Percentiles rank a stretch among this genome's conserved stretches.
phyloP scores from a whole-genome alignment of 2,797 vertebrate genomes.

The Diceros bicornis region DNA sequence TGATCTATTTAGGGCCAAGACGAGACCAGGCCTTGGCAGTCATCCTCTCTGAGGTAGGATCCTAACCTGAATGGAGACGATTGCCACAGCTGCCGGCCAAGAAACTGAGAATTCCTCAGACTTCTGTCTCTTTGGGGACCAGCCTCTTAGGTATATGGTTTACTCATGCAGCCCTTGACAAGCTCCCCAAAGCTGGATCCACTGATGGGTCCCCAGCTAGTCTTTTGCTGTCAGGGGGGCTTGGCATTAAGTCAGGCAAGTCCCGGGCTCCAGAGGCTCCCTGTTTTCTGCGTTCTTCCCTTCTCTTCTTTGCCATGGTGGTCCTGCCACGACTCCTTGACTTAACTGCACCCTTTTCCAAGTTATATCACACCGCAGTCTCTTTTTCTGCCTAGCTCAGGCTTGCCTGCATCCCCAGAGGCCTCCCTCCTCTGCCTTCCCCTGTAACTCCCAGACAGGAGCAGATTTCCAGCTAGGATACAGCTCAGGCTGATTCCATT shows the following conservation, averaged over 20 bases:
- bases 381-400: not conserved
- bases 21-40: not conserved
- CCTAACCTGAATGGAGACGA: not conserved
- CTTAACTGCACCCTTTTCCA: not conserved
- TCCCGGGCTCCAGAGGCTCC: fast-evolving
- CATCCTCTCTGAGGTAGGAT: not conserved
- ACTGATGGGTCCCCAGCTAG: not conserved
- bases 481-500: fast-evolving
- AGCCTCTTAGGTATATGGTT: not conserved
- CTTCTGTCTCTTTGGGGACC: not conserved
- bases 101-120: not conserved
- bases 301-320: not conserved
- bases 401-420: not conserved
- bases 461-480: not conserved
- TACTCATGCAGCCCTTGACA: not conserved
- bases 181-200: not conserved
- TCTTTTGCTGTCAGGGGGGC: not conserved
- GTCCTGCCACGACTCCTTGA: not conserved
- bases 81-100: not conserved
- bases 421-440: not conserved
- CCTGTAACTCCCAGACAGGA: fast-evolving
- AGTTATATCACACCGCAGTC: not conserved
- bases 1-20: conserved; percentile 60
- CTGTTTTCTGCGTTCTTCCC: not conserved
- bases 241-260: not conserved